phyloP scores from a whole-genome alignment of 1,140 invertebrate genomes.

The Vanessa tameamea region DNA sequence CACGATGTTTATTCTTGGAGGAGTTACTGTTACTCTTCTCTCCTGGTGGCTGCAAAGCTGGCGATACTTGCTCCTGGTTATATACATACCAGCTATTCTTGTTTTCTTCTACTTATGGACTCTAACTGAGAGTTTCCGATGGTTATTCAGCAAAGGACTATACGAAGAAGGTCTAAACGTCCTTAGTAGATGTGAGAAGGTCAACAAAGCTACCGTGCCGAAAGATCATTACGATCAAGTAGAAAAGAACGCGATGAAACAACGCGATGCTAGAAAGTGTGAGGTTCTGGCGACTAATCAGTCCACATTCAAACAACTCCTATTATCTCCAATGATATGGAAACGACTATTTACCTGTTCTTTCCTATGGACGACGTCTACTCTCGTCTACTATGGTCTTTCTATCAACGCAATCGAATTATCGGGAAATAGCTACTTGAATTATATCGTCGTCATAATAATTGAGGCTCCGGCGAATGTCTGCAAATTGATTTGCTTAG shows the following conservation, averaged over 20 bases:
- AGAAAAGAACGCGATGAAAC: slow-evolving; percentile 68
- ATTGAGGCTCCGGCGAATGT: slow-evolving; percentile 84
- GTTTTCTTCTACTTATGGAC: slow-evolving; percentile 84
- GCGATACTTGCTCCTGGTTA: slow-evolving; percentile 84
- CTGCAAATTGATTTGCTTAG: slow-evolving; percentile 83
- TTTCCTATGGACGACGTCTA: slow-evolving; percentile 86
- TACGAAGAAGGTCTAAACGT: slow-evolving; percentile 84
- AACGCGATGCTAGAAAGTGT: slow-evolving; percentile 66
- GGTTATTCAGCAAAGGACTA: slow-evolving; percentile 88
- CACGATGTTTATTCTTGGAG: slow-evolving; percentile 87
- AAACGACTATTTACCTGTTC: slow-evolving; percentile 85
- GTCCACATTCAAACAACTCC: slow-evolving; percentile 80
- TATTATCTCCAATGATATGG: slow-evolving; percentile 82
- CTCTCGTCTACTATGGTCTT: slow-evolving; percentile 90
- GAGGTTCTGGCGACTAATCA: slow-evolving; percentile 58
- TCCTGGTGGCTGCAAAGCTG: slow-evolving; percentile 87
- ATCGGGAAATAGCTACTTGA: slow-evolving; percentile 83
- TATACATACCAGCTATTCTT: slow-evolving; percentile 85
- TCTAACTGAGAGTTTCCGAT: slow-evolving; percentile 85
- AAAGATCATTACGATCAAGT: slow-evolving; percentile 79
- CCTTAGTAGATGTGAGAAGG: slow-evolving; percentile 82
- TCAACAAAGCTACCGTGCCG: slow-evolving; percentile 84
- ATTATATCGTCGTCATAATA: slow-evolving; percentile 81
- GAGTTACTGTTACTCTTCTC: slow-evolving; percentile 84
- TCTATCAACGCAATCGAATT: slow-evolving; percentile 86